These are phyloP conservation scores for Tetrao urogallus DNA, from an alignment of 2,113 vertebrate genomes.

Conservation along the genomic window DNA sequence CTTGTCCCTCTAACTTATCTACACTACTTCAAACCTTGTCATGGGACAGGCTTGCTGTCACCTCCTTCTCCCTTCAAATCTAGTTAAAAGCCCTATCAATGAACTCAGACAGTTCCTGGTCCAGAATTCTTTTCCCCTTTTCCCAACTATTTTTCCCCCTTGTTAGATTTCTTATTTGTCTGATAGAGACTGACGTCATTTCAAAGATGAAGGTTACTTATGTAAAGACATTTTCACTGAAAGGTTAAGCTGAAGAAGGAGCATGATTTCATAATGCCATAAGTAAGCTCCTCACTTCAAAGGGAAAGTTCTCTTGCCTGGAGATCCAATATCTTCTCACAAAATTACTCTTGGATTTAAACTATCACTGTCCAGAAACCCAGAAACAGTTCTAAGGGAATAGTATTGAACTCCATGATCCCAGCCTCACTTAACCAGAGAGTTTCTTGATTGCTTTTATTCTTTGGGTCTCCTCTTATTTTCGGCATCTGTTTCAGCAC, in stretches of 20 bases:
- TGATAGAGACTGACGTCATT: not conserved
- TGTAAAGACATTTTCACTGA: not conserved
- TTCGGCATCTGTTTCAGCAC: not conserved
- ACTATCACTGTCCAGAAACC: not conserved
- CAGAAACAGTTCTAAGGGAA: fast-evolving
- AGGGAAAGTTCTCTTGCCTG: not conserved
- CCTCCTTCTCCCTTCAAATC: too few relatives aligned
- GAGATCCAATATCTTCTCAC: not conserved
- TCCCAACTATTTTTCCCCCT: not conserved
- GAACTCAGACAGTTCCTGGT: too few relatives aligned
- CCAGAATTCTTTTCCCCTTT: too few relatives aligned
- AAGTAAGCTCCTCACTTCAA: not conserved
- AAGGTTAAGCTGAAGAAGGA: not conserved
- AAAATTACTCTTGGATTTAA: not conserved
- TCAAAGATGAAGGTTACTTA: not conserved
- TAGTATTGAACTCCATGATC: not conserved
- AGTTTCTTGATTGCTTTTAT: not conserved
- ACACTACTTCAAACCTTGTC: too few relatives aligned
- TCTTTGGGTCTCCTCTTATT: not conserved
- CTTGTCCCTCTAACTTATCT: too few relatives aligned
- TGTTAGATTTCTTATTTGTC: not conserved
- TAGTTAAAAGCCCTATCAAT: too few relatives aligned
- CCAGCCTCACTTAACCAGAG: not conserved
- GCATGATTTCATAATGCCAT: not conserved
- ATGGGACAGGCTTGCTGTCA: too few relatives aligned